phyloP scores from a whole-genome alignment of 2,113 vertebrate genomes.

The Poeciliopsis turrubarensis region DNA sequence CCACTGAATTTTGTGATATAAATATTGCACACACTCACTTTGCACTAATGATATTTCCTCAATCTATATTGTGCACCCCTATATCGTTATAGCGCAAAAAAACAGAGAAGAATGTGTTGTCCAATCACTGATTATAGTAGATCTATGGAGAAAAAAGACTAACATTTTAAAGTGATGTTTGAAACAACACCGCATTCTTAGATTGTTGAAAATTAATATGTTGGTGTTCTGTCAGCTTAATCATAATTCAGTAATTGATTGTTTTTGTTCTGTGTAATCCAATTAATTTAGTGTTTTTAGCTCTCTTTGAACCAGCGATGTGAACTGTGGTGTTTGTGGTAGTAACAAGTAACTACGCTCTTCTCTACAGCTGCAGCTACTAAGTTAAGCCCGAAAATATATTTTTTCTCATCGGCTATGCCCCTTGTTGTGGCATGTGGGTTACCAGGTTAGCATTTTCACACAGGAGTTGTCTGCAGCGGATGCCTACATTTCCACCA shows the following conservation, averaged over 20 bases:
- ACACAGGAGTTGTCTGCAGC: slow-evolving; percentile 17
- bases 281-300: background rate
- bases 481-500: slow-evolving; percentile 55
- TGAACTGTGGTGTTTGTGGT: slow-evolving; percentile 28
- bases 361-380: slow-evolving; percentile 7
- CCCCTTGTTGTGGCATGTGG: slow-evolving; percentile 27
- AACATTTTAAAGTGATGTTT: background rate
- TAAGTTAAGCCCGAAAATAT: slow-evolving; percentile 8
- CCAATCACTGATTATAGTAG: too few species aligned
- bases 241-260: background rate
- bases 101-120: background rate
- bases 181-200: background rate
- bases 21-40: too few species aligned
- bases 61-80: too few species aligned
- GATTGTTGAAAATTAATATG: background rate
- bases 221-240: background rate
- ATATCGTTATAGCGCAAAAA: background rate
- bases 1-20: too few species aligned
- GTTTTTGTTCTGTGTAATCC: background rate
- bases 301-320: slow-evolving; percentile 17
- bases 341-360: slow-evolving; percentile 34
- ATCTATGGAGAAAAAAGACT: too few species aligned
- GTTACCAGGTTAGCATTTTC: slow-evolving; percentile 14
- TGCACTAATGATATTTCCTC: too few species aligned
- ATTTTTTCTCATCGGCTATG: background rate